Base-by-base conservation (phyloP, 2,888 invertebrate species). In the Ichneumoninae sp. region DNA sequence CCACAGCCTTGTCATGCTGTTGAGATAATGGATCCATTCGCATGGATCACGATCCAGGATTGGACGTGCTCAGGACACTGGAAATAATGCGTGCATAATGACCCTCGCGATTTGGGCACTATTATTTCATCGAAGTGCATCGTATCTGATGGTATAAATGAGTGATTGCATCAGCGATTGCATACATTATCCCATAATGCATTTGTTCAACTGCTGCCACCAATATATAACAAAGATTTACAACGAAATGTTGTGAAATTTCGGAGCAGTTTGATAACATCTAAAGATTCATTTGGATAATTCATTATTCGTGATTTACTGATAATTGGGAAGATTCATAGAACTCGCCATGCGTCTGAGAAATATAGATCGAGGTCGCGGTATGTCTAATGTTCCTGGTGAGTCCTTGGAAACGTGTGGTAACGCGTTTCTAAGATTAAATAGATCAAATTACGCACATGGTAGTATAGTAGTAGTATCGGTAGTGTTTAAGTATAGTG, bases 11-110 rank as follows among this genome's bases (percentile, higher is more conserved):
- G 92, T 92, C 92, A 91, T 88, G 88, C 90, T 92, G 92, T 93
- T 92, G 93, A 93, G 92, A 93, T 93, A 93, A 93, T 93, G 90
- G 90, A 92, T 91, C 91, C 90, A 92, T 93, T 93, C 93, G 91
- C 91, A 90, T 93, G 92, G 91, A 92, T 91, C 92, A 91, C 91
- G 90, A 89, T 89, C 87, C 88, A 89, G 90, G 92, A 92, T 92
- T 92, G 92, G 89, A 92, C 86, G 90, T 90, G 89, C 88, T 86
- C 89, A 90, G 90, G 89, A 91, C 91, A 92, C 90, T 92, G 90
- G 90, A 92, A 92, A 92, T 91, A 92, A 92, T 90, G 88, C 88
- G 89, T 88, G 90, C 88, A 89, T 91, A 90, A 91, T 91, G 90
- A 89, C 88, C 88, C 82, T 86, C 86, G 80, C 82, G 85, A 82